Percentiles rank a stretch among this genome's conserved stretches.
These are phyloP conservation scores for Neoaliturus tenellus DNA, from an alignment of 2,888 invertebrate species.

Conservation along the genomic window DNA sequence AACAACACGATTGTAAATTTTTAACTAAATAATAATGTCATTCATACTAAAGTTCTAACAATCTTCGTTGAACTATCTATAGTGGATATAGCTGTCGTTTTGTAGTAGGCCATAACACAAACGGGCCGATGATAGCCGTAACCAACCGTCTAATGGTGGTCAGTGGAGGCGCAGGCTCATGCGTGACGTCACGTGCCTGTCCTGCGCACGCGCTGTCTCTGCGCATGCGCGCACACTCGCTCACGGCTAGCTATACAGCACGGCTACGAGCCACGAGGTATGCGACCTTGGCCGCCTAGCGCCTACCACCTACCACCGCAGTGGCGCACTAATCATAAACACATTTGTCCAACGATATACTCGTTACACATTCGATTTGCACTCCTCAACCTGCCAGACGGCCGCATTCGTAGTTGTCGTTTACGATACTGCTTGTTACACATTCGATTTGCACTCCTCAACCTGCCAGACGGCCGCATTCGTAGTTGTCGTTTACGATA, in stretches of 20 bases:
- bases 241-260: not conserved
- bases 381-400: too few relatives aligned
- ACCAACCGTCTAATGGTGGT: not conserved
- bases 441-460: too few relatives aligned
- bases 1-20: too few relatives aligned
- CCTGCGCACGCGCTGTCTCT: not conserved
- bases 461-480: too few relatives aligned
- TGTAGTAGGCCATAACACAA: not conserved
- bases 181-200: not conserved
- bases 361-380: not conserved
- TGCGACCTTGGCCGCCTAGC: not conserved
- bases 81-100: too few relatives aligned
- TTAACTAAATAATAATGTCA: too few relatives aligned
- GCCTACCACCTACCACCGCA: not conserved
- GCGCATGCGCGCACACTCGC: not conserved
- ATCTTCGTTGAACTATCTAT: too few relatives aligned
- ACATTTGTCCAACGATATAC: not conserved
- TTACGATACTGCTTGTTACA: not conserved
- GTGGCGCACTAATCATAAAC: not conserved
- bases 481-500: too few relatives aligned
- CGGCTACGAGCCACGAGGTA: not conserved
- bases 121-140: not conserved
- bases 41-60: too few relatives aligned
- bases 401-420: too few relatives aligned
- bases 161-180: not conserved